Base-by-base conservation (phyloP, 2,888 invertebrate genomes). In the Papilio elwesi region DNA sequence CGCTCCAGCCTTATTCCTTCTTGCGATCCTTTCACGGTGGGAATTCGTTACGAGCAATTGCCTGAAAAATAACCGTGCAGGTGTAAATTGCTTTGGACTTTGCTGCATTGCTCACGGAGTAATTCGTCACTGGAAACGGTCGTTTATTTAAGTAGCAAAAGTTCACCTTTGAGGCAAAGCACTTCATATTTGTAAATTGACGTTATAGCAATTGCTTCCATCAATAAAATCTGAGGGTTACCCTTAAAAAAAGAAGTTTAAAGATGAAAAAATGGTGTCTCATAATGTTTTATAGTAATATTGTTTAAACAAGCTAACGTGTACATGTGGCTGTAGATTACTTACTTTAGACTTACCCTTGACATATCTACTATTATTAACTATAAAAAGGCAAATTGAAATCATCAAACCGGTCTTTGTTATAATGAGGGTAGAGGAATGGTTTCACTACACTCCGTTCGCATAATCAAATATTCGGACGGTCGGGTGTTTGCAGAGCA, bases 401-500 rank as follows among this genome's bases (percentile, higher is more conserved):
- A 74, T 62, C 73, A 53, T 75, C 65, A 70, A 74, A 67, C 57
- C 69, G 53, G 66, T 16, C 26, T 53, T 16, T 55, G 43, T 15
- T 55, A 65, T 68, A 65, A 55, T 13, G 71, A 79, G 76, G 77
- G 73, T 77, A 79, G 75, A 72, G 76, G 77, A 82, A 81, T 77
- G 69, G 76, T 80, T 80, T 81, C 78, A 82, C 83, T 85, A 84
- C 81, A 76, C 78, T 85, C 81, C 81, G 84, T 89, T 90, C 85
- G 86, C 87, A 87, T 91, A 90, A 91, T 91, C 87, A 90, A 91
- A 92, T 91, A 90, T 90, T 90, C 89, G 86, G 80, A 78, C 78
- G 78, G 77, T 78, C 81, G 81, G 81, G 81, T 70, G 76, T 76
- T 78, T 77, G 74, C 79, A 78, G 78, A 80, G 85, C 83, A 85